phyloP scores from a whole-genome alignment of 2,113 vertebrate species.

The Sarotherodon lohbergeri region DNA sequence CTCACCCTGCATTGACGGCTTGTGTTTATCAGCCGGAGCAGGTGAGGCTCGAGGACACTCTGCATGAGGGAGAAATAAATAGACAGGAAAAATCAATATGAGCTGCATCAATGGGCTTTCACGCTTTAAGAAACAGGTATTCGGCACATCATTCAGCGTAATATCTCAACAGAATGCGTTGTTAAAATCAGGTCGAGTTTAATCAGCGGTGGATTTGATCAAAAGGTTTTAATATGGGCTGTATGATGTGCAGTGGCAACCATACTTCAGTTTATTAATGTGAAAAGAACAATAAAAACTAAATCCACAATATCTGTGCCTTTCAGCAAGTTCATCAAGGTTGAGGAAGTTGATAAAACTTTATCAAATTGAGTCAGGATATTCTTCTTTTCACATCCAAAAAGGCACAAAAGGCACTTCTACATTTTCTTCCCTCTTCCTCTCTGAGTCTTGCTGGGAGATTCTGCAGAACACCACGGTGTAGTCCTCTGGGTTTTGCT shows the following conservation, averaged over 20 bases:
- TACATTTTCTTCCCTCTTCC: not conserved
- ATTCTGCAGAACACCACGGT: not conserved
- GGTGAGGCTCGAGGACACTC: slow-evolving; percentile 16
- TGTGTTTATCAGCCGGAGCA: slow-evolving; percentile 50
- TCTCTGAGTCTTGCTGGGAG: not conserved
- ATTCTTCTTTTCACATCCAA: not conserved
- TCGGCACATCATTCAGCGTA: not conserved
- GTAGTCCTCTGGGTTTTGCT: slow-evolving; percentile 15
- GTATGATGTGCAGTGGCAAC: not conserved
- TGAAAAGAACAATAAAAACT: not conserved
- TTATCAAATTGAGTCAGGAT: not conserved
- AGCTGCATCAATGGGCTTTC: slow-evolving; percentile 19
- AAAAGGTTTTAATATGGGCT: not conserved
- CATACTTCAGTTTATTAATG: not conserved
- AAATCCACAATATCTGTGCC: not conserved
- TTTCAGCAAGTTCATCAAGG: not conserved
- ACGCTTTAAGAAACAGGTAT: slow-evolving; percentile 7
- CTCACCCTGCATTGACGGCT: slow-evolving; percentile 33
- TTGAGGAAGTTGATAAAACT: not conserved
- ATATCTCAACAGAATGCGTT: not conserved
- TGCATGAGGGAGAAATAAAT: slow-evolving; percentile 37
- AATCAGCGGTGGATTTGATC: not conserved
- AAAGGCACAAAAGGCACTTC: not conserved
- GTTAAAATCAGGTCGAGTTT: slow-evolving; percentile 10
- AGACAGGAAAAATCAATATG: slow-evolving; percentile 51